phyloP scores from a whole-genome alignment of 1,140 invertebrate genomes.

The Lysiphlebus fabarum region DNA sequence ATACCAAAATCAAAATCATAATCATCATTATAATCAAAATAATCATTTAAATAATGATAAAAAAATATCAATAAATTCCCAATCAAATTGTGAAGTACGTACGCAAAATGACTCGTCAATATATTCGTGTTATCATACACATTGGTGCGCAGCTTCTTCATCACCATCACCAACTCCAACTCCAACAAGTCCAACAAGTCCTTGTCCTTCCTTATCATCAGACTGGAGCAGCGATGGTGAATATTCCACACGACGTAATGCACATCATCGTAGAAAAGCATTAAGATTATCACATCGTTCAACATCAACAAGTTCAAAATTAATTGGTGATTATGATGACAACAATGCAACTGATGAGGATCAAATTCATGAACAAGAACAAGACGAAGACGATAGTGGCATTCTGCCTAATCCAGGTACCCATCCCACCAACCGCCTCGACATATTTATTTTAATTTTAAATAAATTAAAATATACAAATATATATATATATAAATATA shows the following conservation, averaged over 20 bases:
- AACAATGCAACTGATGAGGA: constrained; percentile 16
- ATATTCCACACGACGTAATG: constrained; percentile 30
- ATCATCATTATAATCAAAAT: constrained; percentile 16
- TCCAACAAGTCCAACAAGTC: constrained; percentile 41
- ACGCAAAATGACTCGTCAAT: constrained; percentile 41
- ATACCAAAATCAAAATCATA: too few relatives aligned
- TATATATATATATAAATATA: constrained; percentile 26
- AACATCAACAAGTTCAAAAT: constrained; percentile 11
- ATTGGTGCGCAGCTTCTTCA: constrained; percentile 47
- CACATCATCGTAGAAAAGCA: not conserved
- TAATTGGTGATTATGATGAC: constrained; percentile 19
- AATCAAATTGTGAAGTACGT: constrained; percentile 30
- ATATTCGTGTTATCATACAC: constrained; percentile 49
- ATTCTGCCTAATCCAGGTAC: constrained; percentile 54
- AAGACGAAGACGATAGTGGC: constrained; percentile 48
- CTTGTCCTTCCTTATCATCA: constrained; percentile 43
- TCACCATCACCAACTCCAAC: constrained; percentile 33
- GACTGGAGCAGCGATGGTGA: constrained; percentile 47
- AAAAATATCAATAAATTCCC: constrained; percentile 31
- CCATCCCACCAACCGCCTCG: constrained; percentile 42
- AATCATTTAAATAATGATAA: constrained; percentile 34
- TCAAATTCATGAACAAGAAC: constrained; percentile 40
- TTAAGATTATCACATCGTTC: constrained; percentile 4
- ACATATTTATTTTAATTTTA: constrained; percentile 17
- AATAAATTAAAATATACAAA: constrained; percentile 24